These are phyloP conservation scores for Probosciger aterrimus DNA, from an alignment of 2,113 vertebrate species.

Conservation along the genomic window DNA sequence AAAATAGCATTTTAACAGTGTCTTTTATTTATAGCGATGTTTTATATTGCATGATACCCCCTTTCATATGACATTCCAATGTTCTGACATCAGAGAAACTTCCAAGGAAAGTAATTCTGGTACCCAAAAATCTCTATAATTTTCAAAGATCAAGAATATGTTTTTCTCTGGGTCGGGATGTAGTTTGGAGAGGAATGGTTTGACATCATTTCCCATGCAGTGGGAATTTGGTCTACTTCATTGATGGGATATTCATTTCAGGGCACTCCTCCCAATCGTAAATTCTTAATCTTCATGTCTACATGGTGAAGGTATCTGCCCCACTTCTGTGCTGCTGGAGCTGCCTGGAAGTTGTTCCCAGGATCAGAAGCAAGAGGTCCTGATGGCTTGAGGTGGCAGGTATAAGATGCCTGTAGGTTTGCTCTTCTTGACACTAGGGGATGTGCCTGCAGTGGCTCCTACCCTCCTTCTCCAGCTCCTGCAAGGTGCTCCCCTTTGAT, in stretches of 20 bases:
- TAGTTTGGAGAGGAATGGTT: not conserved
- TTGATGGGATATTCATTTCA: not conserved
- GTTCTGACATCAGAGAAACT: not conserved
- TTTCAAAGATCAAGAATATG: not conserved
- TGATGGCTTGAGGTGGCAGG: not conserved
- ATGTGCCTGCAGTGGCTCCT: not conserved
- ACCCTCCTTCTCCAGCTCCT: not conserved
- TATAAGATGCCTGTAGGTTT: not conserved
- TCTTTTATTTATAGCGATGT: not conserved
- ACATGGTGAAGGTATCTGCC: not conserved
- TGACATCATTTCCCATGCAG: not conserved
- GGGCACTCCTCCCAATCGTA: not conserved
- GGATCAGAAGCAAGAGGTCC: not conserved
- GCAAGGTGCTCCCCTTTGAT: constrained; percentile 23
- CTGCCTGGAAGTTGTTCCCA: not conserved
- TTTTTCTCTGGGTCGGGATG: not conserved
- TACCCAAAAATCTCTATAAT: not conserved
- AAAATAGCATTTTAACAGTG: not conserved
- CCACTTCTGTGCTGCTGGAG: not conserved
- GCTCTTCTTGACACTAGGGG: not conserved
- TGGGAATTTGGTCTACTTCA: not conserved
- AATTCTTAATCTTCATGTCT: not conserved
- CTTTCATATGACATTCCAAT: not conserved
- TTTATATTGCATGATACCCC: not conserved
- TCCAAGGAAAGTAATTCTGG: not conserved